Base-by-base conservation (phyloP, 2,888 invertebrate genomes). In the Pterostichus madidus region DNA sequence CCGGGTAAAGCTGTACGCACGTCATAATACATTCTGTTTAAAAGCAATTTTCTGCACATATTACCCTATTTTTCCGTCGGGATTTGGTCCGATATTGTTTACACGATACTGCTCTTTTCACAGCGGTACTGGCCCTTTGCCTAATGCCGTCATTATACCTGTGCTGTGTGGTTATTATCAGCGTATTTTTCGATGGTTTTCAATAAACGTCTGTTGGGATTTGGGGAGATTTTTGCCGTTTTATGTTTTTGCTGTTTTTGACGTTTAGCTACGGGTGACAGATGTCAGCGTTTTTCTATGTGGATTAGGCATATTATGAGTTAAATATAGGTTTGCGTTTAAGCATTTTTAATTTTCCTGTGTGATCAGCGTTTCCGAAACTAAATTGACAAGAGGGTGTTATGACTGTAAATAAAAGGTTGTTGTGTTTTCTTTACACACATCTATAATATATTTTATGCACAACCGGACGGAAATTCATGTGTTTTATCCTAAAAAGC, bases 11-110 rank as follows among this genome's bases (percentile, higher is more conserved):
- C 59, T 59, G 59, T 59, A 31, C 59, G 84, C 76, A 81, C 78
- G 86, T 86, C 84, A 85, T 88, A 88, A 89, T 88, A 87, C 88
- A 89, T 89, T 88, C 88, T 87, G 86, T 88, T 88, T 88, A 88
- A 88, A 89, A 87, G 88, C 87, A 88, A 88, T 89, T 88, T 89
- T 88, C 88, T 87, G 86, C 87, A 88, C 87, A 88, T 88, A 88
- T 89, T 88, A 87, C 87, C 88, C 88, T 86, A 88, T 88, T 88
- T 87, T 85, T 86, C 35, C 32, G 6, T 39, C 15, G 35, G 13
- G 64, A 24, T n/a, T 77, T 35, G 56, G 61, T 78, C 59, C 78
- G 44, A 78, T 78, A 78, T 61, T 61, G 77, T 77, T 77, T 77
- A 77, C 77, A 77, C 31, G 77, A 77, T 61, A 61, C 78, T 78